Evolutionary conservation across 2,888 invertebrate genomes (phyloP).

Genomic region (Empis livida): DNA sequence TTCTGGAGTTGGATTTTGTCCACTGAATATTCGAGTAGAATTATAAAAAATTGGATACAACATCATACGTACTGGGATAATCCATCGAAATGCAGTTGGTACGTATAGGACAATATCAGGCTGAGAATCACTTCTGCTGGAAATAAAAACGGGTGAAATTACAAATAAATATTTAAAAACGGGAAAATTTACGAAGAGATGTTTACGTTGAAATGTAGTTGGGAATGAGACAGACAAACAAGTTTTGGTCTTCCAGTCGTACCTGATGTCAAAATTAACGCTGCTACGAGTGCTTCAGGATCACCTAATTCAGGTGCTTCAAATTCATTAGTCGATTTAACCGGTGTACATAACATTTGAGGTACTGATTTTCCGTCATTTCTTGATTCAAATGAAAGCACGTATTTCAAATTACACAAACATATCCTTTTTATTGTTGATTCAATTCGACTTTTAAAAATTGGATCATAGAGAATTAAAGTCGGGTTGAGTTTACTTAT

Average conservation of each 20-base stretch:
- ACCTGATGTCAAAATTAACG: constrained; percentile 3
- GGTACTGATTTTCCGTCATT: constrained; percentile 1
- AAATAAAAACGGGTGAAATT: no score
- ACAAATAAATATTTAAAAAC: no score
- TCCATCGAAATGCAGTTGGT: constrained; percentile 2
- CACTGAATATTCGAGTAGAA: neutral
- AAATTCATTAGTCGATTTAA: neutral
- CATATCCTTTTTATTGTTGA: neutral
- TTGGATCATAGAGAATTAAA: neutral
- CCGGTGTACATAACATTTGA: neutral
- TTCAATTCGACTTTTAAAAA: neutral
- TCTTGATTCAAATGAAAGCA: constrained; percentile 1
- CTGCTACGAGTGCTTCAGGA: neutral
- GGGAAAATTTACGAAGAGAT: neutral
- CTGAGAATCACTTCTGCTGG: no score
- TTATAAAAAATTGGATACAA: neutral
- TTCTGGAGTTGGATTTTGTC: neutral
- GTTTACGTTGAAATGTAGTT: neutral
- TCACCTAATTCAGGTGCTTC: neutral
- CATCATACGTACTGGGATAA: neutral
- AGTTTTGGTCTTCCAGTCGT: constrained; percentile 4
- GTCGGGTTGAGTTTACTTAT: neutral
- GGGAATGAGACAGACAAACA: neutral
- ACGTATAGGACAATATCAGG: neutral
- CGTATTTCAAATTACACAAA: neutral